These are phyloP conservation scores for Antigone vipio DNA, from an alignment of 2,113 vertebrate genomes.

Conservation along the genomic window DNA sequence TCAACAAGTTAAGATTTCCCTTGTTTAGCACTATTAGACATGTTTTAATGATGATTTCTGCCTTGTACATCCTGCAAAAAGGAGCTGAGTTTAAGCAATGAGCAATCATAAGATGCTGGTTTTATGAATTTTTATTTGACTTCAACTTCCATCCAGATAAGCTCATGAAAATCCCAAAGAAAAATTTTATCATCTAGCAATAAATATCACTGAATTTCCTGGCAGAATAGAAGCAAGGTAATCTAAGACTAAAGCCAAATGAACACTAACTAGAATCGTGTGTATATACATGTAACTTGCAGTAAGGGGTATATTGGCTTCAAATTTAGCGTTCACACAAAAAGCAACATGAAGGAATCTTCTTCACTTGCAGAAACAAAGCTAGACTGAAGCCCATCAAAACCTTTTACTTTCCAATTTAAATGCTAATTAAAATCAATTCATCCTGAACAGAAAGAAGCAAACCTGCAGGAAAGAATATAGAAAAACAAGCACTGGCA, in stretches of 20 bases:
- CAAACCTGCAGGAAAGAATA: background rate
- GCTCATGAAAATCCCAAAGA: background rate
- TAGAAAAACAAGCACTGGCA: background rate
- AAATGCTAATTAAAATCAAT: background rate
- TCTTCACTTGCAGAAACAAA: background rate
- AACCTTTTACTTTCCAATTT: background rate
- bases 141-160: background rate
- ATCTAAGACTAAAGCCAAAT: background rate
- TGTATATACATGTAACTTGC: background rate
- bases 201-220: background rate
- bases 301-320: background rate
- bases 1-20: background rate
- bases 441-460: background rate
- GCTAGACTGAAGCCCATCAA: background rate
- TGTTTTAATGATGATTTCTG: background rate
- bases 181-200: background rate
- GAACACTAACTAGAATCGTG: background rate
- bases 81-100: background rate
- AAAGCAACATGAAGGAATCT: fast-evolving
- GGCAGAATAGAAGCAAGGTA: background rate
- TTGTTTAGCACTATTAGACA: background rate
- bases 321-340: background rate
- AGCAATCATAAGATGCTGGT: background rate
- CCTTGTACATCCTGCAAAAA: background rate
- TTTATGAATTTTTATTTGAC: background rate